Evolutionary conservation across 2,797 vertebrate genomes (phyloP), one percentile per base, ranked within the genome.

Genomic region (Cottoperca gobio): DNA sequence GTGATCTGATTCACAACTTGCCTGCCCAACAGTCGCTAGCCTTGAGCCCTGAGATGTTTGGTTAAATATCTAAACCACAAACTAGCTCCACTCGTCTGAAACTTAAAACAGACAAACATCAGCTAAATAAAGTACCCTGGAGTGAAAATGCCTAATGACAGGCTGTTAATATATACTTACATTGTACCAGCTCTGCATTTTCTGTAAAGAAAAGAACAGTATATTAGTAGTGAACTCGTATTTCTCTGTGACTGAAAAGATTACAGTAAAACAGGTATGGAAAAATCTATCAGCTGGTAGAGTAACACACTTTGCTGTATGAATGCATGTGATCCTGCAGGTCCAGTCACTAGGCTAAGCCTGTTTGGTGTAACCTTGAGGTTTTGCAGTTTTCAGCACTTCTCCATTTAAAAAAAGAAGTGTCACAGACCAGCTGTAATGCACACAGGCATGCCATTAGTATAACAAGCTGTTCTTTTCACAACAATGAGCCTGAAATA

Each of bases 101-200:
- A 10, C 6, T 21, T 48, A 66, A 70, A 65, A 33, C 35, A 39
- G 7, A 45, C 24, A 77, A 42, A 58, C 16, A 60, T 53, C 73
- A 77, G 65, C 53, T 67, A 57, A 83, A 66, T 45, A 26, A 73
- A 66, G 48, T 26, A 49, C 52, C 64, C 70, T 58, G 14, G 43
- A 62, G 52, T 40, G 24, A 66, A 69, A 73, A 62, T 17, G 8
- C 17, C 14, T 17, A 33, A 76, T 33, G 24, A 78, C 31, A 11
- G 21, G 13, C 10, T 53, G 58, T 76, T 74, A 45, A 63, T 69
- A 52, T 55, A 70, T 89, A 98, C 97, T 97, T 88, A 97, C 97
- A 72, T 96, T 97, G 93, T 97, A 98, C 96, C 97, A 98, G 95
- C 97, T 98, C 92, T 98, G 97, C 95, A 97, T 96, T 93, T 97